Evolutionary conservation across 2,888 invertebrate genomes (phyloP), one percentile per base, ranked within the genome.

Genomic region (Aporophyla nigra): DNA sequence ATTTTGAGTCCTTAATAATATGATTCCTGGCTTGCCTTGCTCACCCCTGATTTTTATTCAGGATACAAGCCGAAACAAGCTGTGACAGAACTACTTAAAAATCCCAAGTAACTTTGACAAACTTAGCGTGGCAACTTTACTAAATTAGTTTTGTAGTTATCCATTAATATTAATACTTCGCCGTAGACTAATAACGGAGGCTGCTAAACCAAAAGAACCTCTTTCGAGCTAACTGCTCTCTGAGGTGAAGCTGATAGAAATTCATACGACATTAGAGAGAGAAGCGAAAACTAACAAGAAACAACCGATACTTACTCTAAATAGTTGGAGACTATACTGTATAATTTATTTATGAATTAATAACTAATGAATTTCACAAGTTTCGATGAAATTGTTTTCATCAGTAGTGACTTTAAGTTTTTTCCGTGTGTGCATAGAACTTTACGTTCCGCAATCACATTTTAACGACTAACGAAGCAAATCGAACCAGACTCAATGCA

Each of bases 161-260:
- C 65, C 68, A 80, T 84, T 79, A 85, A 85, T 87, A 85, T 87
- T 87, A 82, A 87, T 79, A 75, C 59, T 71, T 46, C 51, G 72
- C 71, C 82, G 62, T 75, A 78, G 49, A 77, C 78, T 77, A 81
- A 83, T 77, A 81, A 74, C 53, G 59, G 73, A 62, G 63, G 40
- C 62, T 78, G 69, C 56, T 54, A 63, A 73, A 51, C 56, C 76
- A 71, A 74, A 83, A 84, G 76, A 79, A 69, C 58, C 73, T 49
- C 54, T 71, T 65, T 53, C 73, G 21, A 68, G 73, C 56, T 54
- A 84, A 88, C 80, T 68, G 71, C 58, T 76, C 82, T 76, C 85
- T 14, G 51, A 71, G 85, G 87, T 70, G 69, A 76, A 73, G 54
- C 76, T 88, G 79, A 86, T 87, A 85, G 72, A 80, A 83, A 87